Percentiles rank a stretch among this genome's conserved stretches.
These are phyloP conservation scores for Drosophila borealis DNA, from an alignment of 2,888 invertebrate genomes.

Conservation along the genomic window DNA sequence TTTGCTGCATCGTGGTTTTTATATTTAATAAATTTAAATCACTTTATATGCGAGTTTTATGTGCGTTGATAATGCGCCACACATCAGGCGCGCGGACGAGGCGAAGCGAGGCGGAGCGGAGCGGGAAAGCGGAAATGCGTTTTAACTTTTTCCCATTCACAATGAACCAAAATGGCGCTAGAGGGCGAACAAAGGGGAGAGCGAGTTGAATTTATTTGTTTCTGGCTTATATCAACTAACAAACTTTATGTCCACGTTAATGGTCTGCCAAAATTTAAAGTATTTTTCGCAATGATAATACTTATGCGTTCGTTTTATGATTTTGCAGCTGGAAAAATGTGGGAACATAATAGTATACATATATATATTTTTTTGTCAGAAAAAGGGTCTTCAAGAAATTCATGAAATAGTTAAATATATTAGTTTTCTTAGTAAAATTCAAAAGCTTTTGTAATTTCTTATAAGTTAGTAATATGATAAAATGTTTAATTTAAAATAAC, in stretches of 20 bases:
- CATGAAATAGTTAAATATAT: too few relatives aligned
- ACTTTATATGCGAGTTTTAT: slow-evolving; percentile 80
- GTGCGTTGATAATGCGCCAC: slow-evolving; percentile 76
- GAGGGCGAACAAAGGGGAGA: neutral
- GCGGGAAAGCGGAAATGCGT: slow-evolving; percentile 19
- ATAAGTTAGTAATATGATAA: too few relatives aligned
- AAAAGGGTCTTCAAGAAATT: too few relatives aligned
- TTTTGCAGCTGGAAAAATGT: neutral
- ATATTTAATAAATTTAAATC: slow-evolving; percentile 80
- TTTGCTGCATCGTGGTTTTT: slow-evolving; percentile 66
- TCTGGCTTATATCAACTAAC: slow-evolving; percentile 35
- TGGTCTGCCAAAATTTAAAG: slow-evolving; percentile 15
- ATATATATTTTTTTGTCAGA: too few relatives aligned
- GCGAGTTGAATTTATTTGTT: slow-evolving; percentile 32
- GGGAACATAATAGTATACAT: too few relatives aligned
- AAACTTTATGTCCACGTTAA: slow-evolving; percentile 38
- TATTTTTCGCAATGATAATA: neutral
- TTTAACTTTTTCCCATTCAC: slow-evolving; percentile 41
- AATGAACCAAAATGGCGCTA: slow-evolving; percentile 37
- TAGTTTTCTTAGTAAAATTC: too few relatives aligned
- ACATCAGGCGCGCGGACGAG: neutral
- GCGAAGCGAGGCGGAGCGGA: neutral
- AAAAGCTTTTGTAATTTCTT: too few relatives aligned
- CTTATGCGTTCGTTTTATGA: neutral
- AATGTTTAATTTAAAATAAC: too few relatives aligned